phyloP scores from a whole-genome alignment of 23 tunicate genomes.

The Botrylloides violaceus region DNA sequence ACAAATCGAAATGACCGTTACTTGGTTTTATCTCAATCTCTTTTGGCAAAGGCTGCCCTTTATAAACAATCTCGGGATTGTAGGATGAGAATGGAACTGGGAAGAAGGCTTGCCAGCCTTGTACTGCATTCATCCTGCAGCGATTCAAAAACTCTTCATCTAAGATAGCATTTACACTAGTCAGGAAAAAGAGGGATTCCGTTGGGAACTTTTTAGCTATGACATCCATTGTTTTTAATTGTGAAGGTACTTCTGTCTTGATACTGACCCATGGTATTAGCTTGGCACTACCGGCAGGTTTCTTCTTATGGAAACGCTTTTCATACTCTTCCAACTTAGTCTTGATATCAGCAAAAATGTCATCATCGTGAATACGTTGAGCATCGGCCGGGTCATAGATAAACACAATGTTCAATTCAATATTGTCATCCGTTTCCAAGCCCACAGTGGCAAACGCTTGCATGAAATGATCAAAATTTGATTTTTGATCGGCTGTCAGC shows the following conservation, averaged over 20 bases:
- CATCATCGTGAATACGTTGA: slow-evolving; percentile 65
- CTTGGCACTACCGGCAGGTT: slow-evolving; percentile 26
- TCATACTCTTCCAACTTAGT: slow-evolving; percentile 56
- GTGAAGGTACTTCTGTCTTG: slow-evolving; percentile 91
- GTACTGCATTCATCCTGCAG: slow-evolving; percentile 94
- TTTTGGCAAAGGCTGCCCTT: slow-evolving; percentile 59
- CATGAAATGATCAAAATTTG: slow-evolving; percentile 59
- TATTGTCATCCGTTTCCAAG: slow-evolving; percentile 63
- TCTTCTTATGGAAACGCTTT: slow-evolving; percentile 49
- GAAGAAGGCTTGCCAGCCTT: slow-evolving; percentile 97
- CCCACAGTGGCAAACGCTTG: slow-evolving; percentile 63
- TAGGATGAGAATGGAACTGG: slow-evolving; percentile 94
- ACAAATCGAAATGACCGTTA: slow-evolving; percentile 91
- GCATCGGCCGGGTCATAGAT: slow-evolving; percentile 84
- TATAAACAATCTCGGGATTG: slow-evolving; percentile 72
- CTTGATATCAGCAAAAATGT: slow-evolving; percentile 74
- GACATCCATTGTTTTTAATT: slow-evolving; percentile 90
- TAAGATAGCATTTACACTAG: slow-evolving; percentile 64
- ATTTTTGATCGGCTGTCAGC: slow-evolving; percentile 49
- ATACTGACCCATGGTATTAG: slow-evolving; percentile 98
- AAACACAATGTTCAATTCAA: slow-evolving; percentile 59
- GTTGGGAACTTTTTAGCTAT: slow-evolving; percentile 81
- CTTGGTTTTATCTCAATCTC: slow-evolving; percentile 84
- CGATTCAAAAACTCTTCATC: slow-evolving; percentile 82
- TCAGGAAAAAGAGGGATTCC: slow-evolving; percentile 59